A percentile compares a stretch with the other conserved stretches of the same genome.
phyloP scores from a whole-genome alignment of 2,888 invertebrate genomes.

The Strigamia maritima region DNA sequence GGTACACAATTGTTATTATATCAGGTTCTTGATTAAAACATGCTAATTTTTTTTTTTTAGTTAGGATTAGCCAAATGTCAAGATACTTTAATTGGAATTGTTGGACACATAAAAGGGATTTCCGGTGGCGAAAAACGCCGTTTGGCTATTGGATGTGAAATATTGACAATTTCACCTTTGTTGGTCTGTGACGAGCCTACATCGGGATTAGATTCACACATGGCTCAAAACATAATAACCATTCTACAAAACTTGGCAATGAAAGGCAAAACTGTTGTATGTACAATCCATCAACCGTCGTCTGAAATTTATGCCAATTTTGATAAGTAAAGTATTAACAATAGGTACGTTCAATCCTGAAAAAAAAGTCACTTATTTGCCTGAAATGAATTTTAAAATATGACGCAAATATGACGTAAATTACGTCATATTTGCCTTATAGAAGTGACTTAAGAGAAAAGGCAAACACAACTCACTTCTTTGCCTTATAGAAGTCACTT shows the following conservation, averaged over 20 bases:
- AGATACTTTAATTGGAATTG: slow-evolving; percentile 83
- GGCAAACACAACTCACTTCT: too few relatives aligned
- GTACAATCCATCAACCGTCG: slow-evolving; percentile 93
- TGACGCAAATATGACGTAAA: too few relatives aligned
- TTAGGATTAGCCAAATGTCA: slow-evolving; percentile 83
- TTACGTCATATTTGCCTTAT: too few relatives aligned
- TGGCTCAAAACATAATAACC: slow-evolving; percentile 90
- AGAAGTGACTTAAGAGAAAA: too few relatives aligned
- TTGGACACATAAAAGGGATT: slow-evolving; percentile 82
- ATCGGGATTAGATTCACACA: slow-evolving; percentile 92
- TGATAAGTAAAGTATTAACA: slow-evolving; percentile 64
- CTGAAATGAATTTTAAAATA: too few relatives aligned
- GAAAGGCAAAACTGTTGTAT: slow-evolving; percentile 81
- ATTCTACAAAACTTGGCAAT: slow-evolving; percentile 57
- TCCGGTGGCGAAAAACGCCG: slow-evolving; percentile 96
- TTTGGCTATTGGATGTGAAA: slow-evolving; percentile 93
- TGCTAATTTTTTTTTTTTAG: slow-evolving; percentile 52
- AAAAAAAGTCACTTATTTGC: too few relatives aligned
- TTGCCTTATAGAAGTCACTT: too few relatives aligned
- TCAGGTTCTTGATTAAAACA: neutral
- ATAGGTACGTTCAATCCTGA: too few relatives aligned
- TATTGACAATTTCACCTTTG: slow-evolving; percentile 86
- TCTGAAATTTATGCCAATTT: slow-evolving; percentile 85
- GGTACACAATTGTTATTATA: slow-evolving; percentile 52
- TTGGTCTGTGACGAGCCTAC: slow-evolving; percentile 98